phyloP scores from a whole-genome alignment of 2,113 vertebrate species.

The Brienomyrus brachyistius region DNA sequence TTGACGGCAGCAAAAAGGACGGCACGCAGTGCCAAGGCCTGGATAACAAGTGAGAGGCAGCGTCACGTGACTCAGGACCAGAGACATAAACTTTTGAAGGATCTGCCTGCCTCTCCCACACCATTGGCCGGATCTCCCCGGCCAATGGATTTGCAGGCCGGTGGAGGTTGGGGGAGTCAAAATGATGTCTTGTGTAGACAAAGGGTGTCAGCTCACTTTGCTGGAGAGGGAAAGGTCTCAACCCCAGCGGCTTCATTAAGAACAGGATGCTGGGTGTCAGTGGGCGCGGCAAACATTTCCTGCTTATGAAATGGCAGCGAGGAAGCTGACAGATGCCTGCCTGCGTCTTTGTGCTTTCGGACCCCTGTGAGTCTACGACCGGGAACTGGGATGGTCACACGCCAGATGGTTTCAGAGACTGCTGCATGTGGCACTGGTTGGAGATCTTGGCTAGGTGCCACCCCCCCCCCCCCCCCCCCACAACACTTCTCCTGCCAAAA shows the following conservation, averaged over 20 bases:
- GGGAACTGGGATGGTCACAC: conserved; percentile 26
- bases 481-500: not conserved
- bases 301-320: not conserved
- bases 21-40: conserved; percentile 73
- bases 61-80: conserved; percentile 38
- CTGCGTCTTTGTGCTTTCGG: conserved; percentile 25
- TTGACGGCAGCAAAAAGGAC: conserved; percentile 67
- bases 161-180: not conserved
- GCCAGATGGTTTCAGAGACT: not conserved
- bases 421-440: not conserved
- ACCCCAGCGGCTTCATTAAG: conserved; percentile 44
- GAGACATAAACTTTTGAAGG: conserved; percentile 35
- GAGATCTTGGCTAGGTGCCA: not conserved
- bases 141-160: not conserved
- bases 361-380: not conserved
- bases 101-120: not conserved
- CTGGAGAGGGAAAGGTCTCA: conserved; percentile 42
- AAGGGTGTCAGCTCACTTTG: conserved; percentile 32
- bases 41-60: conserved; percentile 68
- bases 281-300: conserved; percentile 26
- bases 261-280: conserved; percentile 36
- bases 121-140: not conserved
- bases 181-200: conserved; percentile 45
- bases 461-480: not conserved
- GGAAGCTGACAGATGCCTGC: conserved; percentile 14